Conservation (phyloP, 2,888 invertebrate genomes). For the Thera obeliscata region DNA sequence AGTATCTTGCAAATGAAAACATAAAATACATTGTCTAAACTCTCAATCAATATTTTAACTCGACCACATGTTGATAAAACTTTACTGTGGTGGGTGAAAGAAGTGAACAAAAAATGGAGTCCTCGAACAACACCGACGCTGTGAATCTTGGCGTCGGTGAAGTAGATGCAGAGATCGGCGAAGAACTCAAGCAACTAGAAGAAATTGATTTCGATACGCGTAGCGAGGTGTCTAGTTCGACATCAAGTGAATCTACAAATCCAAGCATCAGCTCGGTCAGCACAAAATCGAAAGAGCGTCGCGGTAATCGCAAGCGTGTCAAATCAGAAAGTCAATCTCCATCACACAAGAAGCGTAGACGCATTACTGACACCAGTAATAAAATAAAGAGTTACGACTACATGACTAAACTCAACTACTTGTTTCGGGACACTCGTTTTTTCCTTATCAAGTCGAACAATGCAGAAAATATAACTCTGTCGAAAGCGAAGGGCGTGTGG, state of each 20-base stretch:
- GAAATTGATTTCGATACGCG: slow-evolving; percentile 92
- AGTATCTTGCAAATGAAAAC: too few species aligned
- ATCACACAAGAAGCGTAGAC: slow-evolving; percentile 68
- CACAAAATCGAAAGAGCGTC: slow-evolving; percentile 86
- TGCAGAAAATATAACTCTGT: slow-evolving; percentile 96
- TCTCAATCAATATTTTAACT: neutral
- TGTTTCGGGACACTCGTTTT: slow-evolving; percentile 97
- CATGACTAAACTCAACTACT: slow-evolving; percentile 94
- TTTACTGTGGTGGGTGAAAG: neutral
- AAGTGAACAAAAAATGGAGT: slow-evolving; percentile 71
- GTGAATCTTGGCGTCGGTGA: slow-evolving; percentile 87
- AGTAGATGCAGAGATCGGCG: slow-evolving; percentile 90
- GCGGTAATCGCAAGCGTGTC: slow-evolving; percentile 83
- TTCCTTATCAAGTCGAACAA: slow-evolving; percentile 99
- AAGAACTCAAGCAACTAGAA: slow-evolving; percentile 90
- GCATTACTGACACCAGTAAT: slow-evolving; percentile 60
- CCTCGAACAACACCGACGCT: slow-evolving; percentile 83
- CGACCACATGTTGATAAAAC: slow-evolving; percentile 12
- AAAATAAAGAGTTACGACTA: slow-evolving; percentile 91
- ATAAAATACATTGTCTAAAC: too few species aligned
- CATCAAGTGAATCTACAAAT: slow-evolving; percentile 88
- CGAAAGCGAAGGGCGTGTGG: slow-evolving; percentile 98
- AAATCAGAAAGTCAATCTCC: slow-evolving; percentile 75
- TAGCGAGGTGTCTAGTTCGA: slow-evolving; percentile 94
- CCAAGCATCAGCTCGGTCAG: slow-evolving; percentile 92